phyloP scores from a whole-genome alignment of 2,888 invertebrate species.

The Chrysotoxum bicinctum region DNA sequence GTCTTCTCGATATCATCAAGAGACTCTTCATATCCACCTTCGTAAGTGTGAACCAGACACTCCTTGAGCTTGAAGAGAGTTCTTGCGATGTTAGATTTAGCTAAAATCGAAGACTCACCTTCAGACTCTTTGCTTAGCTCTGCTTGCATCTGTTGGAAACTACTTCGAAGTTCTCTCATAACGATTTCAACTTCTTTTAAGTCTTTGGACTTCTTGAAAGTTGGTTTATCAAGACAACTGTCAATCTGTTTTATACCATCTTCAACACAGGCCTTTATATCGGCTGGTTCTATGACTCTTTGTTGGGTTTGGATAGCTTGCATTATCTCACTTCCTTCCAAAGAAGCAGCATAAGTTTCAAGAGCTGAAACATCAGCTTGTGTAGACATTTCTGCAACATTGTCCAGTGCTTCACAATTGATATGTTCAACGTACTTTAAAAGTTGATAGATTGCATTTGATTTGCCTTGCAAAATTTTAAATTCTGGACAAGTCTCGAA shows the following conservation, averaged over 20 bases:
- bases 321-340: slow-evolving; percentile 52
- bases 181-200: slow-evolving; percentile 75
- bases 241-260: slow-evolving; percentile 79
- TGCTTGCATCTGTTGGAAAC: slow-evolving; percentile 69
- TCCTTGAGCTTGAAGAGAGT: slow-evolving; percentile 79
- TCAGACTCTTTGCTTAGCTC: slow-evolving; percentile 54
- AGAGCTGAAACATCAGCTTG: slow-evolving; percentile 84
- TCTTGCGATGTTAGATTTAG: slow-evolving; percentile 77
- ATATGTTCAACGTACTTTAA: slow-evolving; percentile 78
- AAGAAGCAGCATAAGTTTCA: slow-evolving; percentile 83
- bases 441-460: slow-evolving; percentile 73
- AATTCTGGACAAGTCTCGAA: slow-evolving; percentile 74
- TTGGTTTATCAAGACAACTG: slow-evolving; percentile 76
- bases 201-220: slow-evolving; percentile 73
- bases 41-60: slow-evolving; percentile 80
- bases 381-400: slow-evolving; percentile 83
- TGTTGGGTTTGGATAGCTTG: slow-evolving; percentile 48
- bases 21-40: slow-evolving; percentile 77
- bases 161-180: slow-evolving; percentile 76
- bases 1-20: slow-evolving; percentile 79
- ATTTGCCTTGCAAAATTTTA: slow-evolving; percentile 73
- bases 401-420: slow-evolving; percentile 81
- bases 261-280: slow-evolving; percentile 74
- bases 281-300: slow-evolving; percentile 52
- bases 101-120: slow-evolving; percentile 74